Evolutionary conservation across 2,888 invertebrate genomes (phyloP), one percentile per base, ranked within the genome.

Genomic region (Athripsodes cinereus): DNA sequence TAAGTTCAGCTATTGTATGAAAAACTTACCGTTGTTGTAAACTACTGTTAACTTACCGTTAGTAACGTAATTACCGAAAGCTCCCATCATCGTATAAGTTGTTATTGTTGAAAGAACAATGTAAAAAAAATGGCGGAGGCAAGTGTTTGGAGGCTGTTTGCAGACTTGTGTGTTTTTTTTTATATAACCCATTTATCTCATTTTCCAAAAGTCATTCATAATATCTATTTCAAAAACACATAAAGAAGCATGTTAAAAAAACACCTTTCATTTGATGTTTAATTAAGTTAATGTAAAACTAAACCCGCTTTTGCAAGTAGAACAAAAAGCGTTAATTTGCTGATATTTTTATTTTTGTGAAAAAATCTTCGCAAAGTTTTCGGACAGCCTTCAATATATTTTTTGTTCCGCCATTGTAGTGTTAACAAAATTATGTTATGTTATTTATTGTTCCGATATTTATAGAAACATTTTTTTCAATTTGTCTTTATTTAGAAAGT

Each of bases 331-430:
- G n/a, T n/a, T n/a, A 31, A 31, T 13, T 16, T 40, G 3, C 16
- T 3, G 40, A 40, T 8, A 8, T 40, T 40, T 40, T 13, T 40
- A 40, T 13, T 40, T 8, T 16, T 16, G 5, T 13, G 5, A 40
- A 22, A 26, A 22, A 56, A 31, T n/a, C 2, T 35, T 21, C 50
- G 58, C 55, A 71, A 81, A 81, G 82, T 82, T 83, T 81, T 83
- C 82, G 83, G 83, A 83, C 84, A 82, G 83, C 83, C 82, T 81
- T 80, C 80, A 79, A 40, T 40, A 40, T 3, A 8, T 71, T 69
- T 73, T 73, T 74, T 72, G 68, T 69, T 72, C 76, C 78, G 78
- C 78, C 77, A 75, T 75, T 11, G 49, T 44, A 50, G 22, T 26
- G 18, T 40, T 52, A n/a, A n/a, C 46, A 26, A 47, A 35, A 47